Evolutionary conservation across 2,888 invertebrate genomes (phyloP), one percentile per base, ranked within the genome.

Genomic region (Catocala fraxini): DNA sequence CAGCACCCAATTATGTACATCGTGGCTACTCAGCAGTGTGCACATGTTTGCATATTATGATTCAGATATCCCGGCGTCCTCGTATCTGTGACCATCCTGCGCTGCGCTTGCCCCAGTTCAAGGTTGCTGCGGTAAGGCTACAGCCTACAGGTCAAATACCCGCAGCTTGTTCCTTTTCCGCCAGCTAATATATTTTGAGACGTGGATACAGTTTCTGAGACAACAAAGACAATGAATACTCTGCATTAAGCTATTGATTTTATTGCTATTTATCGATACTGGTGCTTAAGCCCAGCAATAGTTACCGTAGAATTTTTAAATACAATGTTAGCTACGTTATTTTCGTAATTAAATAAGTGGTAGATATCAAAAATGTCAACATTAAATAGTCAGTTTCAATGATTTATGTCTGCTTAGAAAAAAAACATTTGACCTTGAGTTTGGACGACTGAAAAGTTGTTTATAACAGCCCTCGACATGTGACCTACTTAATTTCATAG

Each of bases 401-500:
- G 25, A 15, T 47, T 9, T 25, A 47, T 25, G 12, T 47, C 9
- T 33, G 10, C 47, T 25, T 11, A 11, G 25, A 33, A 25, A 13
- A 47, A 9, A 33, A 25, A 1, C 25, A 47, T 15, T 9, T 47
- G 47, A 5, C 25, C 47, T 47, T 47, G 25, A 25, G 25, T 25
- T 47, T 13, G 6, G 12, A 46, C 46, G 2, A 11, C 11, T 46
- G 46, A 6, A 12, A n/a, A 39, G 35, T 12, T 12, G 12, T 5
- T 47, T 47, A 47, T 33, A 53, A n/a, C 47, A 61, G 42, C 72
- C 57, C 48, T 63, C 41, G 39, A 48, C 45, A 60, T 61, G 48
- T 64, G 75, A 67, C 67, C 72, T 70, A 65, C 52, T 57, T 71
- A 48, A 54, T 68, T 54, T 54, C 70, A 61, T 74, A 48, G 15